phyloP scores from a whole-genome alignment of 2,888 invertebrate species.

The Eugnorisma glareosa region DNA sequence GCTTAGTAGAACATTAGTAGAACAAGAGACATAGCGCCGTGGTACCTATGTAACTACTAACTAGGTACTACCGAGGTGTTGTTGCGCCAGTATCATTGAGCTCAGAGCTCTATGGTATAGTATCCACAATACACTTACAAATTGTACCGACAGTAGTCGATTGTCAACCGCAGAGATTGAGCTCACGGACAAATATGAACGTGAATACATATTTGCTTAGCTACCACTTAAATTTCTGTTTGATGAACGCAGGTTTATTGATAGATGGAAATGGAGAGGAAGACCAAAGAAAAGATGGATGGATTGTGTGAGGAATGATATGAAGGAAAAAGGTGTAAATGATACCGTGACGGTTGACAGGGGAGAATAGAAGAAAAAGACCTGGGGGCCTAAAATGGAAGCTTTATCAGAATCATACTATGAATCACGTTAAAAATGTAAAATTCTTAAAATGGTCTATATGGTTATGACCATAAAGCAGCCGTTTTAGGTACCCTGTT shows the following conservation, averaged over 20 bases:
- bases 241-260: background rate
- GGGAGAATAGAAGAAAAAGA: no score
- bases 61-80: constrained; percentile 24
- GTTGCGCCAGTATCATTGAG: constrained; percentile 54
- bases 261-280: no score
- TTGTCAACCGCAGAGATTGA: constrained; percentile 59
- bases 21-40: constrained; percentile 46
- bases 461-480: no score
- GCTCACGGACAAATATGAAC: constrained; percentile 51
- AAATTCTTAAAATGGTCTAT: no score
- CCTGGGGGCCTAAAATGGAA: no score
- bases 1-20: constrained; percentile 39
- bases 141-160: constrained; percentile 54
- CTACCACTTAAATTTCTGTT: constrained; percentile 3
- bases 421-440: no score
- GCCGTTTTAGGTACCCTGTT: no score
- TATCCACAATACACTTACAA: constrained; percentile 47
- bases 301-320: no score
- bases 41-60: constrained; percentile 32
- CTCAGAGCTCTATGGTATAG: constrained; percentile 31
- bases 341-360: no score
- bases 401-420: no score
- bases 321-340: no score
- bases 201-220: constrained; percentile 5
- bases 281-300: no score